Percentiles rank a stretch among this genome's conserved stretches.
phyloP scores from a whole-genome alignment of 2,888 invertebrate species.

The Agrotis exclamationis region DNA sequence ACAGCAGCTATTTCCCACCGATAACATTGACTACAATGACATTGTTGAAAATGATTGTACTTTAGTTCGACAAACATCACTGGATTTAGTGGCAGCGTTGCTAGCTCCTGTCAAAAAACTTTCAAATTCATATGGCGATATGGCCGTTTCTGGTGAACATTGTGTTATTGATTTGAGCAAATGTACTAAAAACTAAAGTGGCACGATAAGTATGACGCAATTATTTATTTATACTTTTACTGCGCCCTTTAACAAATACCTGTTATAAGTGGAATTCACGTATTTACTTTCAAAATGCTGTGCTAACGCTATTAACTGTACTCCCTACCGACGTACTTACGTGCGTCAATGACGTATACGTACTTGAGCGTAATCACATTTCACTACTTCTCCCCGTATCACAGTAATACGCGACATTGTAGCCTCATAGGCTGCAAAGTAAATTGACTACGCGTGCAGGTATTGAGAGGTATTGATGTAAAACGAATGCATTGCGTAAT shows the following conservation, averaged over 20 bases:
- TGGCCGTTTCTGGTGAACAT: not conserved
- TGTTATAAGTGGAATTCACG: conserved; percentile 5
- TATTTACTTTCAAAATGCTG: conserved; percentile 25
- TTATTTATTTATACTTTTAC: conserved; percentile 15
- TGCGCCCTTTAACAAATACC: conserved; percentile 21
- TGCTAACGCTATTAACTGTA: conserved; percentile 9
- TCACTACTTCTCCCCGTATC: conserved; percentile 22
- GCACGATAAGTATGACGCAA: too few species aligned
- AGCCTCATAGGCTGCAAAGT: conserved; percentile 4
- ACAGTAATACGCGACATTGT: conserved; percentile 23
- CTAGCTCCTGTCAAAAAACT: not conserved
- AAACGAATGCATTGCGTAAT: conserved; percentile 38
- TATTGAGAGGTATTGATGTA: not conserved
- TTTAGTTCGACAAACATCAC: not conserved
- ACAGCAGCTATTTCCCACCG: conserved; percentile 11
- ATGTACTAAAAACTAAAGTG: not conserved
- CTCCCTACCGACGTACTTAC: conserved; percentile 15
- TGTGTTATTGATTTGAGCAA: not conserved
- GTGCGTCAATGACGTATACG: conserved; percentile 50
- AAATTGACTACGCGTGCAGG: conserved; percentile 23
- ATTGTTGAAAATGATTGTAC: conserved; percentile 28
- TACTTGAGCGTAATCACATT: conserved; percentile 47
- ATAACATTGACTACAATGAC: conserved; percentile 34
- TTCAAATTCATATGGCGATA: not conserved
- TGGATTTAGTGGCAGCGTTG: not conserved